Conservation (phyloP, 2,797 vertebrate species). For the Etheostoma perlongum region DNA sequence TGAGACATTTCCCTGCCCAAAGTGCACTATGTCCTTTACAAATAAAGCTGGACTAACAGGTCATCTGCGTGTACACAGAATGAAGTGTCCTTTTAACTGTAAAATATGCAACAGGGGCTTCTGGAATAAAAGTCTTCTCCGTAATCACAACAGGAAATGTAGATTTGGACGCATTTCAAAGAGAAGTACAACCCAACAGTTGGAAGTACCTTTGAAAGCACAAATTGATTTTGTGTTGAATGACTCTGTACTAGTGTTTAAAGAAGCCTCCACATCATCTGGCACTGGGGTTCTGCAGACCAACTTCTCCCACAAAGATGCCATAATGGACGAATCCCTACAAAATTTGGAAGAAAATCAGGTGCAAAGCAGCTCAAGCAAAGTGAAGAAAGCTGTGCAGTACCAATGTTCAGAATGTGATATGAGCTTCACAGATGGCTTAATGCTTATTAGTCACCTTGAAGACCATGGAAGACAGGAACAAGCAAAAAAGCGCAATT, state of each 20-base stretch:
- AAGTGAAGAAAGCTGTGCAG: conserved; percentile 70
- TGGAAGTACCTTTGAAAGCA: conserved; percentile 64
- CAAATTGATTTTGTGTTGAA: conserved; percentile 69
- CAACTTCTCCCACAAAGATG: conserved; percentile 77
- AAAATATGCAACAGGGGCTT: conserved; percentile 79
- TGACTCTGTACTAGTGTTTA: conserved; percentile 73
- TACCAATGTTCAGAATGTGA: conserved; percentile 89
- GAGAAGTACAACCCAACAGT: conserved; percentile 4
- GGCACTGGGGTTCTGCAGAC: conserved; percentile 78
- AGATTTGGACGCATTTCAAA: conserved; percentile 33
- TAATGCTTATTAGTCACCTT: conserved; percentile 88
- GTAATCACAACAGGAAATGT: conserved; percentile 83
- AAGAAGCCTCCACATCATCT: conserved; percentile 69
- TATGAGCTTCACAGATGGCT: conserved; percentile 85
- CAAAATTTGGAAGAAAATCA: conserved; percentile 34
- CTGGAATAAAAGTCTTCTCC: conserved; percentile 78
- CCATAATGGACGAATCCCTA: conserved; percentile 40
- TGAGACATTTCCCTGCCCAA: conserved; percentile 63
- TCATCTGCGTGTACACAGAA: conserved; percentile 78
- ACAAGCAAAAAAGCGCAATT: conserved; percentile 72
- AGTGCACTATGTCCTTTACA: conserved; percentile 75
- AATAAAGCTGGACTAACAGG: conserved; percentile 73
- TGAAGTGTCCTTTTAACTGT: conserved; percentile 69
- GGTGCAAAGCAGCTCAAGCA: conserved; percentile 34
- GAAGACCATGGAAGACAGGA: conserved; percentile 86